Conservation (phyloP, 2,888 invertebrate genomes). For the Rhingia campestris region DNA sequence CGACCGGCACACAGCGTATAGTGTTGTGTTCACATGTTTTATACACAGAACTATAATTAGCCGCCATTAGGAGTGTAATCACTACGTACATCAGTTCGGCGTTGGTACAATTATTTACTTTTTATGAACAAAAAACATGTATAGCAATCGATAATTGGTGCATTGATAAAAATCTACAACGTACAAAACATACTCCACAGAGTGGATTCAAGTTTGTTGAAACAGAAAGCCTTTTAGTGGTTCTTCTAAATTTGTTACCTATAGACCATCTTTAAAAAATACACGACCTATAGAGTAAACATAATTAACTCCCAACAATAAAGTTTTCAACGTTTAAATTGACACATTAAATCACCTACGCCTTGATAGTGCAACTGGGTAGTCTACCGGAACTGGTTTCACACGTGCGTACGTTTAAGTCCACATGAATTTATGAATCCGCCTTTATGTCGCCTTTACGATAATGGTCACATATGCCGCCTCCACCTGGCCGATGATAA, state of each 20-base stretch:
- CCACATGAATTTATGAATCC: conserved; percentile 13
- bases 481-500: conserved; percentile 12
- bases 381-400: conserved; percentile 45
- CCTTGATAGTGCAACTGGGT: neutral
- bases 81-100: neutral
- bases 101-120: conserved; percentile 34
- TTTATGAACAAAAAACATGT: conserved; percentile 35
- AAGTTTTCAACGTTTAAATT: neutral
- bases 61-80: conserved; percentile 41
- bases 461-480: conserved; percentile 2
- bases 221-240: neutral
- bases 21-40: conserved; percentile 30
- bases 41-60: conserved; percentile 41
- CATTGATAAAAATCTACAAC: conserved; percentile 37
- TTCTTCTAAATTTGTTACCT: neutral
- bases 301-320: neutral
- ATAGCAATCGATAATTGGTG: conserved; percentile 29
- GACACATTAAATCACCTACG: conserved; percentile 6
- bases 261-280: neutral
- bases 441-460: conserved; percentile 20
- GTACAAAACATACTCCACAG: neutral
- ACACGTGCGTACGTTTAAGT: conserved; percentile 31
- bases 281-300: too few relatives aligned
- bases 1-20: neutral
- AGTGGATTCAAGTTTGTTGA: neutral